phyloP scores from a whole-genome alignment of 2,888 invertebrate species.

The Mamestra brassicae region DNA sequence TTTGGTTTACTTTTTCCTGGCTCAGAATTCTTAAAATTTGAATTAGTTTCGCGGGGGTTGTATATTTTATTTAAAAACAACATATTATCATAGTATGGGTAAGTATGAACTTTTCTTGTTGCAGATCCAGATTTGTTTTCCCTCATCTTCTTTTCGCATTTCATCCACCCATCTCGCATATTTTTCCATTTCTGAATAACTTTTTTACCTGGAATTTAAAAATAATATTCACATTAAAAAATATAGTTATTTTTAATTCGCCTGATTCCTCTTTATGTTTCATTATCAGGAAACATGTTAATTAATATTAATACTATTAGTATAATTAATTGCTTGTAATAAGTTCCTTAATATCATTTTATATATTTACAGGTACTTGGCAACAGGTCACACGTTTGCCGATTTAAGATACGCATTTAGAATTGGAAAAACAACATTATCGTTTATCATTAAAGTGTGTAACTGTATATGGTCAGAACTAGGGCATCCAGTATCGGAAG shows the following conservation, averaged over 20 bases:
- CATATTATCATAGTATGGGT: no score
- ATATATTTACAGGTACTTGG: slow-evolving; percentile 39
- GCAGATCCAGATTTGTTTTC: slow-evolving; percentile 60
- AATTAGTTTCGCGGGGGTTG: no score
- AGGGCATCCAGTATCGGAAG: no score
- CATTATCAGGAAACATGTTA: slow-evolving; percentile 30
- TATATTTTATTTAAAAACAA: no score
- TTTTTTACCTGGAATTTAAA: slow-evolving; percentile 52
- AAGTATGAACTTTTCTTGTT: slow-evolving; percentile 58
- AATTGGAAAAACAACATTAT: slow-evolving; percentile 35
- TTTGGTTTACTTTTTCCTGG: no score
- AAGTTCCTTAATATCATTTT: slow-evolving; percentile 37
- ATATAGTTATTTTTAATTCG: slow-evolving; percentile 34
- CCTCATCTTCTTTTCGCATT: slow-evolving; percentile 47
- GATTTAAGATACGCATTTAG: slow-evolving; percentile 39
- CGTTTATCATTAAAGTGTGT: slow-evolving; percentile 14
- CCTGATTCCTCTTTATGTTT: slow-evolving; percentile 33
- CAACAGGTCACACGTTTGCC: slow-evolving; percentile 33
- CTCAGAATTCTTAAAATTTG: no score
- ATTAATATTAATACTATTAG: slow-evolving; percentile 28
- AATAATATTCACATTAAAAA: slow-evolving; percentile 30
- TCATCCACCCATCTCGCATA: slow-evolving; percentile 58
- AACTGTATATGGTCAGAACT: no score
- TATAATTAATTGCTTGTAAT: slow-evolving; percentile 31
- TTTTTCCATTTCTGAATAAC: slow-evolving; percentile 57